Evolutionary conservation across 2,888 invertebrate species (phyloP).

Genomic region (Drosophila formosana): DNA sequence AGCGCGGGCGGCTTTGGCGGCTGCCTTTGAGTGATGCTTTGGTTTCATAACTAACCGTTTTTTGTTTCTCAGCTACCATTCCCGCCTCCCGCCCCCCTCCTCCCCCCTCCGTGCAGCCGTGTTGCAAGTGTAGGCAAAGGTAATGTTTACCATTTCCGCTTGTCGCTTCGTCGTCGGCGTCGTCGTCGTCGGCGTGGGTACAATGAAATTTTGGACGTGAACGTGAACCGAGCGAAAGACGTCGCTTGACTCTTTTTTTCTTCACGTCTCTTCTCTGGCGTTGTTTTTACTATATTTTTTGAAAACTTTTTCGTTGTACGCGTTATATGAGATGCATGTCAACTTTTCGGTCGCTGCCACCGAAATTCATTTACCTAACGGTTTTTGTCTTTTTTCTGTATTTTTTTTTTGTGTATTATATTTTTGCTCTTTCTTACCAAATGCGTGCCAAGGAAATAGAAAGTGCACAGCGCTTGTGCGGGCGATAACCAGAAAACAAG

Average conservation of each 20-base stretch:
- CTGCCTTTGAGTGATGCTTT: conserved; percentile 77
- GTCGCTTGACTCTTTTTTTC: conserved; percentile 42
- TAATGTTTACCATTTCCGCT: conserved; percentile 80
- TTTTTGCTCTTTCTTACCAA: conserved; percentile 40
- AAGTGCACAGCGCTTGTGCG: conserved; percentile 46
- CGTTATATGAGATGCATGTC: conserved; percentile 81
- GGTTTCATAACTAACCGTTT: conserved; percentile 80
- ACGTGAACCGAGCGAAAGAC: conserved; percentile 64
- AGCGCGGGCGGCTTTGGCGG: conserved; percentile 78
- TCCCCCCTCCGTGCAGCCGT: conserved; percentile 11
- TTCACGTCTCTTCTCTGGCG: background rate
- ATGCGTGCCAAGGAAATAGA: conserved; percentile 70
- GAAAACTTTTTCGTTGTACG: conserved; percentile 44
- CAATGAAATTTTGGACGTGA: conserved; percentile 77
- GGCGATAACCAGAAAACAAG: conserved; percentile 51
- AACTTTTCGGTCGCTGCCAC: conserved; percentile 64
- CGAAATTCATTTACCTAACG: conserved; percentile 74
- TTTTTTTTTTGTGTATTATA: conserved; percentile 24
- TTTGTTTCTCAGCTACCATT: conserved; percentile 70
- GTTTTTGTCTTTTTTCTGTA: conserved; percentile 44
- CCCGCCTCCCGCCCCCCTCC: no score
- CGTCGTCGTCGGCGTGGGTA: conserved; percentile 69
- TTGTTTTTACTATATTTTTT: conserved; percentile 2
- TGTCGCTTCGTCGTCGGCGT: conserved; percentile 68
- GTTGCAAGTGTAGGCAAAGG: conserved; percentile 75